phyloP scores from a whole-genome alignment of 2,888 invertebrate genomes.

The Cepaea hortensis region DNA sequence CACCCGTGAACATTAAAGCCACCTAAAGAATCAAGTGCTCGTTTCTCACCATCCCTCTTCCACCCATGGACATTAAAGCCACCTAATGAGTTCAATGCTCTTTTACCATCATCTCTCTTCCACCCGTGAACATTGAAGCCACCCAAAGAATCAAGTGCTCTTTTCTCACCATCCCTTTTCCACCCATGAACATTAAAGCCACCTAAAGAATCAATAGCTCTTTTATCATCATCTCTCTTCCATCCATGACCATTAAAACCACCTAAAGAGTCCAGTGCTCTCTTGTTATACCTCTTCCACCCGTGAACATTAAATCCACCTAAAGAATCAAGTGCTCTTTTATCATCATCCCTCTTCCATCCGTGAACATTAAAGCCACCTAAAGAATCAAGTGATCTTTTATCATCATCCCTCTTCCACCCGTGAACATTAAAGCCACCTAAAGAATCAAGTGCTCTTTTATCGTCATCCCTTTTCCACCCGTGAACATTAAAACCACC shows the following conservation, averaged over 20 bases:
- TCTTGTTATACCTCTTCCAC: slow-evolving; percentile 40
- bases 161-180: slow-evolving; percentile 41
- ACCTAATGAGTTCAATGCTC: slow-evolving; percentile 43
- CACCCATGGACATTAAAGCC: slow-evolving; percentile 44
- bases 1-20: slow-evolving; percentile 46
- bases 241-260: slow-evolving; percentile 44
- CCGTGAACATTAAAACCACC: slow-evolving; percentile 46
- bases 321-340: slow-evolving; percentile 40
- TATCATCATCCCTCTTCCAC: slow-evolving; percentile 39
- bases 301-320: slow-evolving; percentile 46
- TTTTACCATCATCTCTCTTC: slow-evolving; percentile 40
- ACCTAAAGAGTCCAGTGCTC: slow-evolving; percentile 41
- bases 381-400: slow-evolving; percentile 41
- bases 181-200: slow-evolving; percentile 45
- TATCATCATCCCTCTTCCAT: slow-evolving; percentile 36
- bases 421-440: slow-evolving; percentile 47
- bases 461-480: slow-evolving; percentile 9
- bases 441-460: slow-evolving; percentile 37
- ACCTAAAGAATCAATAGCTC: slow-evolving; percentile 43
- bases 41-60: slow-evolving; percentile 44
- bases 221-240: slow-evolving; percentile 40
- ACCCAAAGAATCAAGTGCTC: slow-evolving; percentile 43
- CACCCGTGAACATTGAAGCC: slow-evolving; percentile 45
- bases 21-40: slow-evolving; percentile 41
- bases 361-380: slow-evolving; percentile 47